phyloP scores from a whole-genome alignment of 2,113 vertebrate species.

The Craseonycteris thonglongyai region DNA sequence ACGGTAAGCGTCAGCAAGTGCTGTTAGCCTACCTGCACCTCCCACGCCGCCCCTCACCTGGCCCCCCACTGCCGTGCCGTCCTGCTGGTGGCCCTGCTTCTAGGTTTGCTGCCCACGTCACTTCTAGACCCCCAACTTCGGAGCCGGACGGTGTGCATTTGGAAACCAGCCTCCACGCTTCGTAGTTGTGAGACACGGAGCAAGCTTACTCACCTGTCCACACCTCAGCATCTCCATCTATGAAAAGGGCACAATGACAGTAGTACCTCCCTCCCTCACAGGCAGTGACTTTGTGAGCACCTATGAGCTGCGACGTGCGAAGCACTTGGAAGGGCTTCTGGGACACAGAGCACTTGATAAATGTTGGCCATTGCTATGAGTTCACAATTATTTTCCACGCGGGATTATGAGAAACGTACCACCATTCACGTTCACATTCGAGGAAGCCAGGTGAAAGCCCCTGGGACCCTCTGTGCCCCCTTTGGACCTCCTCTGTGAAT shows the following conservation, averaged over 20 bases:
- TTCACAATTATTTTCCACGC: background rate
- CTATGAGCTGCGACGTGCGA: rapidly evolving
- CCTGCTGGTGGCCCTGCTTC: background rate
- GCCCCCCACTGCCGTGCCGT: rapidly evolving
- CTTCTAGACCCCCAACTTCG: background rate
- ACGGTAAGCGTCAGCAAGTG: rapidly evolving
- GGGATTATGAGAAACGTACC: background rate
- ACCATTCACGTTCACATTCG: rapidly evolving
- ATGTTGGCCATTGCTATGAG: background rate
- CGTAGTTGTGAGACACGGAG: rapidly evolving
- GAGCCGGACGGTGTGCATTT: background rate
- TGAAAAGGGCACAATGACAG: too few relatives aligned
- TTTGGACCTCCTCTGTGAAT: background rate
- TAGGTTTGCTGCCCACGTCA: rapidly evolving
- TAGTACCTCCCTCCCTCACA: rapidly evolving
- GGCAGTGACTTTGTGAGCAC: too few relatives aligned
- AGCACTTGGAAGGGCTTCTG: too few relatives aligned
- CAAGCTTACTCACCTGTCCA: rapidly evolving
- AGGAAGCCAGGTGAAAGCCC: background rate
- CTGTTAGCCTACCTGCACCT: rapidly evolving
- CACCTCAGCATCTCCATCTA: background rate
- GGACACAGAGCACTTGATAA: background rate
- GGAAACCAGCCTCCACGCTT: background rate
- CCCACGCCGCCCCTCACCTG: background rate
- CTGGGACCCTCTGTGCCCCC: background rate